Conservation (phyloP, 2,113 vertebrate species). For the Perca schrenkii region DNA sequence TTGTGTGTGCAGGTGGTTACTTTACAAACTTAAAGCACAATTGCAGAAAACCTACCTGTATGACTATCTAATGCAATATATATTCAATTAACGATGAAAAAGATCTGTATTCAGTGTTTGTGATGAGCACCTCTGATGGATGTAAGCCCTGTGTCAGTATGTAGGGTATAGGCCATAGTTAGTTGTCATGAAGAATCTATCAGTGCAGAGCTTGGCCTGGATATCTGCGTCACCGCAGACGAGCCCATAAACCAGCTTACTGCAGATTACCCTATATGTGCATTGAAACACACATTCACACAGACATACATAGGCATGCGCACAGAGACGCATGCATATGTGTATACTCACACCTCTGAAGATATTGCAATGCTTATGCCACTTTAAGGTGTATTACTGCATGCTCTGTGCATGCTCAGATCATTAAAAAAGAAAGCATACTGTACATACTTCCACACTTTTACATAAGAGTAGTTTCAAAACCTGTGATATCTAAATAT, state of each 20-base stretch:
- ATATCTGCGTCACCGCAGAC: conserved; percentile 81
- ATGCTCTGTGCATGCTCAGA: not conserved
- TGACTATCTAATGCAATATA: not conserved
- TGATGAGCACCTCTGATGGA: not conserved
- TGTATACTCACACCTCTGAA: not conserved
- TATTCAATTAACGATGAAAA: not conserved
- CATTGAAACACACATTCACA: conserved; percentile 59
- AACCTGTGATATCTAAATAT: not conserved
- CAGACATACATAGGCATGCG: conserved; percentile 32
- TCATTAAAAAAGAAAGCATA: not conserved
- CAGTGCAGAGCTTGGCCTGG: conserved; percentile 59
- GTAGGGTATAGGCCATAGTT: conserved; percentile 45
- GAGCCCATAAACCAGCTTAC: conserved; percentile 84
- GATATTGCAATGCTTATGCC: not conserved
- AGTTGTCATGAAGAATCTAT: conserved; percentile 77
- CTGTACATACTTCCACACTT: not conserved
- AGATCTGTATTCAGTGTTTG: not conserved
- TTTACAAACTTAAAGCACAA: not conserved
- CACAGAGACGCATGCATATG: not conserved
- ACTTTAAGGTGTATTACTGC: not conserved
- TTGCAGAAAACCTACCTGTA: not conserved
- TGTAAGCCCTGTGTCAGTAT: conserved; percentile 16
- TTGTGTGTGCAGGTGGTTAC: not conserved
- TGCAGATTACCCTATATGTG: conserved; percentile 79
- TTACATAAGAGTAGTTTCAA: not conserved